A percentile compares a stretch with the other conserved stretches of the same genome.
phyloP scores from a whole-genome alignment of 2,797 vertebrate species.

The Enteromius trimaculatus region DNA sequence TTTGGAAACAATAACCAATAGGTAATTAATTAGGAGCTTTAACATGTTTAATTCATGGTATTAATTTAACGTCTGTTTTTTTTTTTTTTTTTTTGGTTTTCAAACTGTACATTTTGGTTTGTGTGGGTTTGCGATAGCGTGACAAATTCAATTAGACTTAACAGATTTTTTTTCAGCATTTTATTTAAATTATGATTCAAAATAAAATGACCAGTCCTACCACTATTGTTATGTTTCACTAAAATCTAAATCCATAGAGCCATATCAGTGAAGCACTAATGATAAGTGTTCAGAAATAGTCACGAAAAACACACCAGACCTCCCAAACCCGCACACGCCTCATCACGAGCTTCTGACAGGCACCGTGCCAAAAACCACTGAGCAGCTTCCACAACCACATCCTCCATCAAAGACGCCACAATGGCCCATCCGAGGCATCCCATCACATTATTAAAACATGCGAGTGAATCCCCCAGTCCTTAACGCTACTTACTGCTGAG shows the following conservation, averaged over 20 bases:
- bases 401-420: conserved; percentile 36
- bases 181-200: not conserved
- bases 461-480: conserved; percentile 7
- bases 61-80: not conserved
- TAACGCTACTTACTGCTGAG: conserved; percentile 62
- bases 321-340: conserved; percentile 34
- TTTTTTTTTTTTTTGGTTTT: not conserved
- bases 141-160: not conserved
- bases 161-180: not conserved
- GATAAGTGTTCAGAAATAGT: conserved; percentile 46
- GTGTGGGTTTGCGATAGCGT: not conserved
- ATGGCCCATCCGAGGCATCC: conserved; percentile 8
- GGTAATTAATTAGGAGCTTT: not conserved
- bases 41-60: not conserved
- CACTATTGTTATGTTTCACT: conserved; percentile 23
- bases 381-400: conserved; percentile 44
- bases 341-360: conserved; percentile 24
- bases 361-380: conserved; percentile 32
- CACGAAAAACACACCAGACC: not conserved
- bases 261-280: conserved; percentile 16
- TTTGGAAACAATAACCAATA: not conserved
- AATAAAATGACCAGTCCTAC: not conserved
- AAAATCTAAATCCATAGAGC: conserved; percentile 7
- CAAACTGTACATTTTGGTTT: not conserved
- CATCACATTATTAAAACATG: conserved; percentile 36